Base-by-base conservation (phyloP, 2,113 vertebrate species). In the Ondatra zibethicus region DNA sequence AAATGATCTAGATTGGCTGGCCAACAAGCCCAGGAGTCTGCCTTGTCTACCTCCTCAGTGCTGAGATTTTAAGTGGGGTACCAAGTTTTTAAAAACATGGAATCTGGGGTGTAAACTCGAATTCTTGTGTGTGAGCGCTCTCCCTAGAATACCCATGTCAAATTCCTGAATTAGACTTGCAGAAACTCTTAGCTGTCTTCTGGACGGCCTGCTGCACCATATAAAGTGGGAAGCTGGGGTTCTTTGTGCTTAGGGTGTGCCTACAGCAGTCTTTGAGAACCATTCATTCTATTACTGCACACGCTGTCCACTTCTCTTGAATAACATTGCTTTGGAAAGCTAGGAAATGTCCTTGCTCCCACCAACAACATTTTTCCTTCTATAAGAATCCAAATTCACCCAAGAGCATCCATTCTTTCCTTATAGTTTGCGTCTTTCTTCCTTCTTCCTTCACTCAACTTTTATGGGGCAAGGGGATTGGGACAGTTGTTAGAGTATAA, bases 361-460 rank as follows among this genome's bases (percentile, higher is more conserved):
- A 77, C 55, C 85, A 86, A 91, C 80, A 94, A 86, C 52, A 88
- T 88, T 97, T 95, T 88, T 63, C 58, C 52, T 85, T 90, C 31
- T 58, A 66, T 45, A 77, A 92, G 92, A 95, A 89, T 76, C 42
- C 42, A 82, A 27, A 88, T 96, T 94, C 78, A 93, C 92, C 65
- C 80, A 61, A 94, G 29, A 97, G 55, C 70, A 92, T 68, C 81
- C 80, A n/a, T 76, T 95, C 77, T 93, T 92, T 88, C 92, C 93
- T 95, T 89, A 66, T 21, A 92, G 92, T 89, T 52, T 95, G 19
- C 73, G 70, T 85, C 63, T 93, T 93, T 78, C 45, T 85, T 85
- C 87, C 39, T 65, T 72, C 75, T 93, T 89, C 58, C 31, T 84
- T 94, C 87, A 82, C 88, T 93, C 66, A 50, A 88, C 61, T 86